Conservation (phyloP, 35 echinoderm and acorn worm species). For the Ptychodera flava region DNA sequence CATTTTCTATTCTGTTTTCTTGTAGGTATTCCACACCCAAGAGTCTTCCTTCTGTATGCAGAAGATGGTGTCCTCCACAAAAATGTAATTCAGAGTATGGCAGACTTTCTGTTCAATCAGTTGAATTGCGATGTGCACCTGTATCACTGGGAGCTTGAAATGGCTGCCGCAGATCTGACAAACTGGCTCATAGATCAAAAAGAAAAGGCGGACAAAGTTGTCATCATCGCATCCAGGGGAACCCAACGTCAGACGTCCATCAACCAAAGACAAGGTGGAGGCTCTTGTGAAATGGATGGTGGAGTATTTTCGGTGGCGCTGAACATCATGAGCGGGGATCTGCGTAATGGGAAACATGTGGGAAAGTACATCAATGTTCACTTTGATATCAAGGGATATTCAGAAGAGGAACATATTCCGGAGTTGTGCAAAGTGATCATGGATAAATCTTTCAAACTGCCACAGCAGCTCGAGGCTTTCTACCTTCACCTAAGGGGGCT, state of each 20-base stretch:
- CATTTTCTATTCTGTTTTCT: no score
- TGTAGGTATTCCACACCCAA: neutral
- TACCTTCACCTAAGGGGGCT: neutral
- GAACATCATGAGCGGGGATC: neutral
- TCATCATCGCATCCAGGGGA: neutral
- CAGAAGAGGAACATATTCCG: neutral
- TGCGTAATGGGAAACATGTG: neutral
- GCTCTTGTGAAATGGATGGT: neutral
- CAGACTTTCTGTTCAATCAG: neutral
- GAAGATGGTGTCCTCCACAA: neutral
- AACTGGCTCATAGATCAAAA: neutral
- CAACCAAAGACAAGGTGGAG: neutral
- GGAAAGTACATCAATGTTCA: neutral
- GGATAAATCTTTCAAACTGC: neutral
- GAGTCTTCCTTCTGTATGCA: neutral
- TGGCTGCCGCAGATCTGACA: neutral
- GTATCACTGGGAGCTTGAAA: neutral
- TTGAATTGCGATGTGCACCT: neutral
- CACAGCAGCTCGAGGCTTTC: neutral
- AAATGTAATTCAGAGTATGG: neutral
- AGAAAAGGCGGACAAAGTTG: neutral
- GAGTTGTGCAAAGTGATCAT: neutral
- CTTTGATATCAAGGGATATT: neutral
- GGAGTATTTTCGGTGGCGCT: neutral
- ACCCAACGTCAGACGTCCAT: neutral